phyloP scores from a whole-genome alignment of 30 jellyfish, hydroid and myxozoan species.

The Aurelia sp. region DNA sequence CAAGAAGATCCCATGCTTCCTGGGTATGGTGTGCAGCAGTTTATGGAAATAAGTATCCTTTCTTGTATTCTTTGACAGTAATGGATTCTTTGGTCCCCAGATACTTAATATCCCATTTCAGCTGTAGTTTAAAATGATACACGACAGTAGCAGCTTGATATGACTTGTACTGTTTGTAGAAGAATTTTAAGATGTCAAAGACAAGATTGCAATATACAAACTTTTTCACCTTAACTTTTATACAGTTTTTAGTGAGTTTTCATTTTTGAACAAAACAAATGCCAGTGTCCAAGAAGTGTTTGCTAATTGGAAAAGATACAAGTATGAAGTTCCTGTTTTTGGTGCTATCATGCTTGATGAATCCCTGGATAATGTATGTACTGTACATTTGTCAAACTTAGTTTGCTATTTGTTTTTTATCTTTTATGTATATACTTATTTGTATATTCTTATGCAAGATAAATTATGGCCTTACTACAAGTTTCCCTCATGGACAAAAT shows the following conservation, averaged over 20 bases:
- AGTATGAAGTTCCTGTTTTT: slow-evolving; percentile 91
- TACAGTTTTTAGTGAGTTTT: slow-evolving; percentile 73
- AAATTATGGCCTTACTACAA: too few species aligned
- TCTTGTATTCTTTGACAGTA: neutral
- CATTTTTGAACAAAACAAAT: slow-evolving; percentile 77
- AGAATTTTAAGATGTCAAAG: neutral
- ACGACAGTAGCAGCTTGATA: neutral
- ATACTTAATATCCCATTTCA: neutral
- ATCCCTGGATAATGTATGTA: slow-evolving; percentile 68
- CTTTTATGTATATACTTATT: neutral
- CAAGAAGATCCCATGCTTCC: slow-evolving; percentile 91
- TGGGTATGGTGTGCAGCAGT: slow-evolving; percentile 81
- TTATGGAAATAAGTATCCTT: slow-evolving; percentile 90
- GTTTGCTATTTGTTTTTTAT: too few species aligned
- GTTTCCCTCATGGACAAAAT: too few species aligned
- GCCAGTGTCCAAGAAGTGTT: slow-evolving; percentile 53
- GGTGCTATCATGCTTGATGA: slow-evolving; percentile 95
- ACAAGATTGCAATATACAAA: neutral
- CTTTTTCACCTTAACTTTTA: neutral
- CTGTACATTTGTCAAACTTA: too few species aligned
- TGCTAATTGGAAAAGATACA: slow-evolving; percentile 92
- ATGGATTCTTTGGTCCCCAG: neutral
- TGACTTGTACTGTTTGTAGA: neutral
- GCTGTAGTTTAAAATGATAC: neutral
- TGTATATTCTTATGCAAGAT: neutral